Base-by-base conservation (phyloP, 2,113 vertebrate genomes). In the Sceloporus tristichus region DNA sequence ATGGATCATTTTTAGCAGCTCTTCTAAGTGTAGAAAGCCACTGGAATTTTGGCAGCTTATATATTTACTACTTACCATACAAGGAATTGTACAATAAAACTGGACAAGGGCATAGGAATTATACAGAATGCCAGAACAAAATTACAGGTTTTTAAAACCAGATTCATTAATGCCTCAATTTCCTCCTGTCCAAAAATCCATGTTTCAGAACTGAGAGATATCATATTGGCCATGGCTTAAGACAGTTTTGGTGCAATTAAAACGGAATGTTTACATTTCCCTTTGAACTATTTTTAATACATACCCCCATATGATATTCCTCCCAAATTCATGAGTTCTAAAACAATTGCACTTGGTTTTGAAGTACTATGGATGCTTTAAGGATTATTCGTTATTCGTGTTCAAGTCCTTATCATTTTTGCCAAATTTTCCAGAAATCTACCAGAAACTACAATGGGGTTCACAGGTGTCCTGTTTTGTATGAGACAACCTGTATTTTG, bases 1-100 rank as follows among this genome's bases (percentile, higher is more conserved):
- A 94, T 93, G 94, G 96, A 94, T 86, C 85, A 95, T 89, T 95
- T 78, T 91, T 87, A 94, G 90, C 83, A 94, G 78, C 81, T 86
- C 68, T 79, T 83, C 73, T 79, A 91, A 94, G 88, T 40, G 19
- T 81, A 90, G 85, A 85, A 85, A 91, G 78, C 91, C 25, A 85
- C 83, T 54, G 80, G 21, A 27, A 65, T 66, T 82, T 54, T 77
- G 23, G 40, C 16, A 29, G n/a, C 21, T 68, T 84, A 68, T 56
- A 59, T 62, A 40, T 83, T 79, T 65, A 80, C n/a, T 68, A 56
- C 27, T n/a, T 59, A 34, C 56, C 54, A 88, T 3, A 38, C 5
- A 54, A 84, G 27, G 27, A 71, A 70, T 34, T 21, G 66, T 29
- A 23, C 14, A 23, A 9, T n/a, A 53, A 84, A 68, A 25, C 65